Evolutionary conservation across 2,888 invertebrate genomes (phyloP).

Genomic region (Trichopria drosophilae): DNA sequence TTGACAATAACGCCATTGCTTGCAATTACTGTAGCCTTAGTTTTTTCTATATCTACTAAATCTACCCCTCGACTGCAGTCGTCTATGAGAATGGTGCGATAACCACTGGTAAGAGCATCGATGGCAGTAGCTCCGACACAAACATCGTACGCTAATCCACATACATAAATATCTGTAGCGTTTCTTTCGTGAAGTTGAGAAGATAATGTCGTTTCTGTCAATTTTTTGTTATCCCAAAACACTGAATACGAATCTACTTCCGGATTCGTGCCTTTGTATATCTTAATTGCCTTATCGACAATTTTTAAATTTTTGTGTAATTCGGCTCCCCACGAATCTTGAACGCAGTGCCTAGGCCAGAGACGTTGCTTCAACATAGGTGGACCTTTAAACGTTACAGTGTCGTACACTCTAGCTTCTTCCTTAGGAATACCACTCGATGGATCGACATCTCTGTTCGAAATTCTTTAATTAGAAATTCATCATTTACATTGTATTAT

Average conservation of each 20-base stretch:
- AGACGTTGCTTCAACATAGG: constrained; percentile 84
- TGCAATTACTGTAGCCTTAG: constrained; percentile 73
- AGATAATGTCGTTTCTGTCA: constrained; percentile 82
- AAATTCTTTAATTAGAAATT: background rate
- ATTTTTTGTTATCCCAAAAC: constrained; percentile 96
- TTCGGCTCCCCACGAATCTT: constrained; percentile 93
- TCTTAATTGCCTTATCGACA: constrained; percentile 74
- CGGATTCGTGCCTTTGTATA: constrained; percentile 90
- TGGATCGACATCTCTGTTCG: constrained; percentile 49
- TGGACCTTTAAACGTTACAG: constrained; percentile 88
- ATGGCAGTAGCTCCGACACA: constrained; percentile 91
- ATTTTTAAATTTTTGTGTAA: constrained; percentile 88
- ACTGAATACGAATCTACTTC: constrained; percentile 97
- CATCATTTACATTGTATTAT: background rate
- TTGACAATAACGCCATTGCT: constrained; percentile 81
- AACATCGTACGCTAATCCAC: constrained; percentile 93
- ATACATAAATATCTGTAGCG: constrained; percentile 90
- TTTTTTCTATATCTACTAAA: constrained; percentile 79
- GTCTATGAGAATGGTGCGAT: constrained; percentile 84
- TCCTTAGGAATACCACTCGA: constrained; percentile 59
- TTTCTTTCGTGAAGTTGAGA: constrained; percentile 77
- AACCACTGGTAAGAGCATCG: constrained; percentile 88
- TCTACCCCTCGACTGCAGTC: constrained; percentile 91
- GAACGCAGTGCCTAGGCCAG: constrained; percentile 96
- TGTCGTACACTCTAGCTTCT: constrained; percentile 82